Evolutionary conservation across 2,888 invertebrate genomes (phyloP).

Genomic region (Drosophila macrothrix): DNA sequence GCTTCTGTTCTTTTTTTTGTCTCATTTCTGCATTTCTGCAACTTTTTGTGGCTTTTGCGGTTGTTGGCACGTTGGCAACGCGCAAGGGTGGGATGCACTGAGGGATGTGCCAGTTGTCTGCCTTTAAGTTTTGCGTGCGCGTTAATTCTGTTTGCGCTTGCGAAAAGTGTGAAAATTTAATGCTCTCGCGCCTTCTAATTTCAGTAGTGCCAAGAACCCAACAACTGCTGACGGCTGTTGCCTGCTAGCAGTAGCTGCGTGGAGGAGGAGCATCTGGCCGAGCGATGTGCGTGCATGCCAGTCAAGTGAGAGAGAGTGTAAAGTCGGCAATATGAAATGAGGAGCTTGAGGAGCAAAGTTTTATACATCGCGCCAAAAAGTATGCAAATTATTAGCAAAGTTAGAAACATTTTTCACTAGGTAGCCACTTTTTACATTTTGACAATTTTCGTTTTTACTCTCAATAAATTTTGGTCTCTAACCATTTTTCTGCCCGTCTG

Average conservation of each 20-base stretch:
- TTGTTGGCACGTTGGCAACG: constrained; percentile 54
- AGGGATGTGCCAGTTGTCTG: constrained; percentile 33
- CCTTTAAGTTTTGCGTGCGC: constrained; percentile 65
- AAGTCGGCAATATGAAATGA: constrained; percentile 6
- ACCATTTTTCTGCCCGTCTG: constrained; percentile 37
- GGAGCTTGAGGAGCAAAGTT: constrained; percentile 38
- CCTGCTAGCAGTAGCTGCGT: not conserved
- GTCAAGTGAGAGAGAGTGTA: constrained; percentile 12
- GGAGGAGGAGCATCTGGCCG: constrained; percentile 39
- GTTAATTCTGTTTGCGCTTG: constrained; percentile 74
- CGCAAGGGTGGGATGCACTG: constrained; percentile 27
- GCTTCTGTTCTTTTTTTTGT: constrained; percentile 34
- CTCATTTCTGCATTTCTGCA: constrained; percentile 73
- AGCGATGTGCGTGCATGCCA: constrained; percentile 50
- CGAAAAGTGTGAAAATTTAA: constrained; percentile 77
- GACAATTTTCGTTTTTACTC: constrained; percentile 63
- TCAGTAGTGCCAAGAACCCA: constrained; percentile 42
- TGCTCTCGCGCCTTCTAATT: constrained; percentile 70
- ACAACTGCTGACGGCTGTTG: constrained; percentile 21
- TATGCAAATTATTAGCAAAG: constrained; percentile 79
- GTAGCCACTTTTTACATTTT: constrained; percentile 44
- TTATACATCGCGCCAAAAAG: constrained; percentile 63
- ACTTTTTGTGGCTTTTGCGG: constrained; percentile 72
- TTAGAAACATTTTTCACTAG: constrained; percentile 72
- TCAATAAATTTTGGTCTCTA: constrained; percentile 54